Conservation (phyloP, 2,113 vertebrate species). For the Salvelinus namaycush region DNA sequence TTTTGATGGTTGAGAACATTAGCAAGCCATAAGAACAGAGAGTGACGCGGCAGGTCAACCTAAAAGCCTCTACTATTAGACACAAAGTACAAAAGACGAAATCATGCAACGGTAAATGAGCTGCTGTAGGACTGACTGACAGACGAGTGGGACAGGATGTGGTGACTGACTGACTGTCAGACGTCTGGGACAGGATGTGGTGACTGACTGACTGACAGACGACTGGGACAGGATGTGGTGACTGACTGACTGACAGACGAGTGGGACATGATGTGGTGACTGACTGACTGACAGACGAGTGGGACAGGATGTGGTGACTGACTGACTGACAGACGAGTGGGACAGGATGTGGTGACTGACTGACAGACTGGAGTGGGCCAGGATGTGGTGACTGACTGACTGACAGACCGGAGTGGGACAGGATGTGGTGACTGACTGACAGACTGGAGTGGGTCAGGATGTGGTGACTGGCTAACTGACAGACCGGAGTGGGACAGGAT, state of each 20-base stretch:
- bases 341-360: constrained; percentile 19
- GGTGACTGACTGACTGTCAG: constrained; percentile 18
- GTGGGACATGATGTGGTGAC: not conserved
- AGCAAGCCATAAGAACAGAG: constrained; percentile 32
- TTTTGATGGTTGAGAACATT: constrained; percentile 52
- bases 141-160: constrained; percentile 19
- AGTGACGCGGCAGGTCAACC: constrained; percentile 20
- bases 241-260: constrained; percentile 15
- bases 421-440: constrained; percentile 18
- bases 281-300: constrained; percentile 14
- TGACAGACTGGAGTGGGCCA: constrained; percentile 14
- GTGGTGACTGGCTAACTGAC: not conserved
- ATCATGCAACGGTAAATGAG: constrained; percentile 68
- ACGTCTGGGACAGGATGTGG: constrained; percentile 9
- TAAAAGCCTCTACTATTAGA: too few species aligned
- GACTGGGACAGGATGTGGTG: constrained; percentile 22
- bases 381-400: constrained; percentile 24
- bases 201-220: constrained; percentile 23
- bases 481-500: too few species aligned
- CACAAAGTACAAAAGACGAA: not conserved
- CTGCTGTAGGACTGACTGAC: constrained; percentile 42
- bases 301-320: constrained; percentile 27
- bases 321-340: constrained; percentile 8
- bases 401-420: constrained; percentile 13
- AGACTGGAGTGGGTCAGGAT: constrained; percentile 3